Conservation (phyloP, 2,797 vertebrate species). For the Takifugu rubripes region DNA sequence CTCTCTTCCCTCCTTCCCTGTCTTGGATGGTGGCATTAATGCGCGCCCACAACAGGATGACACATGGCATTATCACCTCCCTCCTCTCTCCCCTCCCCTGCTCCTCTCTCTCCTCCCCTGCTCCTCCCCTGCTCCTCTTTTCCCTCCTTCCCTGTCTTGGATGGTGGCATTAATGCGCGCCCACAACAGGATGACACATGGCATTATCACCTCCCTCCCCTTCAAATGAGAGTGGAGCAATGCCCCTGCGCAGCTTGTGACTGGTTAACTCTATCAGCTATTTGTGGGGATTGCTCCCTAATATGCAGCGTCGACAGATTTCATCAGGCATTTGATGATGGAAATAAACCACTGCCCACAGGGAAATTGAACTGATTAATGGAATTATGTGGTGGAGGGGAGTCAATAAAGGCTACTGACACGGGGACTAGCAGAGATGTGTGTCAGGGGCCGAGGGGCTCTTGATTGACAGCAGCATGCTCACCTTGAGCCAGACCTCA, state of each 20-base stretch:
- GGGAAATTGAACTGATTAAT: slow-evolving; percentile 87
- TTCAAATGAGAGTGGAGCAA: slow-evolving; percentile 88
- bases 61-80: slow-evolving; percentile 83
- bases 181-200: slow-evolving; percentile 87
- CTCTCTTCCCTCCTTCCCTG: too few species aligned
- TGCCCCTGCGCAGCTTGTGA: slow-evolving; percentile 78
- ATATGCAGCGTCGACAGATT: slow-evolving; percentile 86
- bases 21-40: slow-evolving; percentile 89
- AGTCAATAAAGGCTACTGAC: slow-evolving; percentile 68
- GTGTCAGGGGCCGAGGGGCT: slow-evolving; percentile 39
- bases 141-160: slow-evolving; percentile 56
- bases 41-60: slow-evolving; percentile 88
- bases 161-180: slow-evolving; percentile 89
- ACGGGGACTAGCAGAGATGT: slow-evolving; percentile 60
- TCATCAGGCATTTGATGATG: slow-evolving; percentile 86
- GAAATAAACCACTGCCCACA: slow-evolving; percentile 86
- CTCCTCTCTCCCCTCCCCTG: not conserved
- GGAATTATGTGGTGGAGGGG: slow-evolving; percentile 80
- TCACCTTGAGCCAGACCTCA: slow-evolving; percentile 44
- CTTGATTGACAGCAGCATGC: slow-evolving; percentile 20
- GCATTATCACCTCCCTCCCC: slow-evolving; percentile 89
- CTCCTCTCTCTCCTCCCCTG: slow-evolving; percentile 5
- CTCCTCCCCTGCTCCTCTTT: slow-evolving; percentile 52
- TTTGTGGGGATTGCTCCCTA: slow-evolving; percentile 83
- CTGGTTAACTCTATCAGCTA: slow-evolving; percentile 85